Conservation (phyloP, 2,888 invertebrate genomes). For the Cetonia aurata region DNA sequence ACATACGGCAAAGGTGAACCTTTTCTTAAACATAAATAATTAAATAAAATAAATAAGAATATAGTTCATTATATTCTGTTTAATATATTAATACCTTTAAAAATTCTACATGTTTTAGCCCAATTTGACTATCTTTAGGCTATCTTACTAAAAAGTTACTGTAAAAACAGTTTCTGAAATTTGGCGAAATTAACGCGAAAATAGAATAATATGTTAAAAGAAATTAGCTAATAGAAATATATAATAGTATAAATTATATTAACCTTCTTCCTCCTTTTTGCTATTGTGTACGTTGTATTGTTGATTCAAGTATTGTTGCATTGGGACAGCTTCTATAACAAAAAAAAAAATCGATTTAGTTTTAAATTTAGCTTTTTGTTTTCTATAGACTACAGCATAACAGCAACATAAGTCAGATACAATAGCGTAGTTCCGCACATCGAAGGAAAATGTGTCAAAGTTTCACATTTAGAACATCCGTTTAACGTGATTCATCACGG, state of each 20-base stretch:
- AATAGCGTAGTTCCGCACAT: slow-evolving; percentile 9
- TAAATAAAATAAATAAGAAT: too few relatives aligned
- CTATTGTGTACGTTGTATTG: slow-evolving; percentile 45
- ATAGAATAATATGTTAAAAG: background rate
- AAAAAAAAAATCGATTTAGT: slow-evolving; percentile 41
- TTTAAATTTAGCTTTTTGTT: background rate
- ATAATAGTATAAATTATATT: slow-evolving; percentile 37
- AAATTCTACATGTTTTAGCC: too few relatives aligned
- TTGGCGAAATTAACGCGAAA: background rate
- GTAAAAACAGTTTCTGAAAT: too few relatives aligned
- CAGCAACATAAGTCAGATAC: too few relatives aligned
- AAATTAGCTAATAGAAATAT: background rate
- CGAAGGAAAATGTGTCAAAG: background rate
- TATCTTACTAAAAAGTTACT: too few relatives aligned
- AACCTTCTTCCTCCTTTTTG: slow-evolving; percentile 47
- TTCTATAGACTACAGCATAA: slow-evolving; percentile 1
- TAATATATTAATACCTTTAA: too few relatives aligned
- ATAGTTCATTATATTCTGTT: slow-evolving; percentile 29
- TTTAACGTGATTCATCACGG: slow-evolving; percentile 16
- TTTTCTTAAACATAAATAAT: slow-evolving; percentile 42
- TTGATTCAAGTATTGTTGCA: slow-evolving; percentile 46
- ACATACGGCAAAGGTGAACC: slow-evolving; percentile 3
- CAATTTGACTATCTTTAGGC: too few relatives aligned
- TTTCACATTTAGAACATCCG: slow-evolving; percentile 2
- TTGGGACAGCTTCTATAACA: slow-evolving; percentile 48